Evolutionary conservation across 2,888 invertebrate species (phyloP), one percentile per base, ranked within the genome.

Genomic region (Phymatocera aterrima): DNA sequence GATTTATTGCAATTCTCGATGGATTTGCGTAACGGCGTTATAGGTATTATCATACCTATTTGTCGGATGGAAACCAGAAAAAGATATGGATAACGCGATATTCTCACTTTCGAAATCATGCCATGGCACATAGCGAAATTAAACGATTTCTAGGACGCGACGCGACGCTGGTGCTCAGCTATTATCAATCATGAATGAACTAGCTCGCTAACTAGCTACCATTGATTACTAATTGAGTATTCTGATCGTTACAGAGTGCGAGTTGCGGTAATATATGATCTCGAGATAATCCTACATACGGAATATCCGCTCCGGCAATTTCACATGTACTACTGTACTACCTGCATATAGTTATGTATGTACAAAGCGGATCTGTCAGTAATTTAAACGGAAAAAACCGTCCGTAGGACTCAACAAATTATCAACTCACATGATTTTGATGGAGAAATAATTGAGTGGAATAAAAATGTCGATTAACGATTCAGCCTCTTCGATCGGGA

Each of bases 161-260:
- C 24, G 24, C 54, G 24, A 54, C 8, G n/a, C n/a, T n/a, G 6
- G 24, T 24, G n/a, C 46, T 1, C 24, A 18, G 2, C 8, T 54
- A 54, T 28, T 24, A 54, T 28, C 2, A 43, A 43, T 43, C 34
- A 34, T 61, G 18, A 61, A 61, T 18, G 8, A 34, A 61, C 31
- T 65, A 40, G 65, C 10, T 18, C 5, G 65, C 65, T 65, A 65
- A 65, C 65, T 40, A 65, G 40, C 65, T 65, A 15, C 65, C 65
- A 65, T 65, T 65, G 65, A 65, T 65, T 40, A 40, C 65, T 37
- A 65, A 65, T 65, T 65, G 40, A 65, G 40, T 40, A 65, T 65
- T 65, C 43, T 65, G 21, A 21, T 65, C 37, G 1, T 37, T 61
- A 34, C 34, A n/a, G 51, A 34, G 6, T 6, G 51, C 6, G 60